Evolutionary conservation across 2,113 vertebrate species (phyloP).

Genomic region (Hippocampus guttulatus): DNA sequence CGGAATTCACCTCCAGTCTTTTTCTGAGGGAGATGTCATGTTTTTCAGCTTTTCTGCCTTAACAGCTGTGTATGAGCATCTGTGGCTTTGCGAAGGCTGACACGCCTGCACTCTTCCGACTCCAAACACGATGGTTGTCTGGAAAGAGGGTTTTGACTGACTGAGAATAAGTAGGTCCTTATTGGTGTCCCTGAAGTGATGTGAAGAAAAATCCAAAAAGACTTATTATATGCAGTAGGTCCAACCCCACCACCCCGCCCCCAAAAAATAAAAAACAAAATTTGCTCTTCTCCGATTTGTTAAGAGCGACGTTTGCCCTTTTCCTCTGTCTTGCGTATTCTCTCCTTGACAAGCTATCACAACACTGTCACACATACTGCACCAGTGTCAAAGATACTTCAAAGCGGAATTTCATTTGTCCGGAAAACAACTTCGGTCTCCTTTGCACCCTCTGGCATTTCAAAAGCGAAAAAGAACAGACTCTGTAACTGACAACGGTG

Average conservation of each 20-base stretch:
- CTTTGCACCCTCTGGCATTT: conserved; percentile 21
- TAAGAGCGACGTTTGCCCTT: conserved; percentile 21
- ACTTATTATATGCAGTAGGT: conserved; percentile 15
- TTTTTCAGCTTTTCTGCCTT: conserved; percentile 20
- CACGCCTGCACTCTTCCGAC: conserved; percentile 17
- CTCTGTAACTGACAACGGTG: not conserved
- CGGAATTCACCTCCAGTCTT: not conserved
- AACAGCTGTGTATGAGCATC: conserved; percentile 30
- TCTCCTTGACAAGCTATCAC: conserved; percentile 19
- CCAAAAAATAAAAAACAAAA: conserved; percentile 16
- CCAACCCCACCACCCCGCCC: conserved; percentile 17
- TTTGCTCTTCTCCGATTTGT: conserved; percentile 23
- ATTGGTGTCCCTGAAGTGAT: conserved; percentile 28
- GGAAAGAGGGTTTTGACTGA: conserved; percentile 27
- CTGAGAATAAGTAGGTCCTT: conserved; percentile 17
- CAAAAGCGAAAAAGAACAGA: conserved; percentile 14
- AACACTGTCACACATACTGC: conserved; percentile 28
- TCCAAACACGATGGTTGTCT: conserved; percentile 21
- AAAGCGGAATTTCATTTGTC: conserved; percentile 25
- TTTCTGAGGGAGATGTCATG: not conserved
- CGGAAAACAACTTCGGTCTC: conserved; percentile 11
- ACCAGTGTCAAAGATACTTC: conserved; percentile 24
- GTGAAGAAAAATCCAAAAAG: conserved; percentile 15
- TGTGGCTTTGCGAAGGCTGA: conserved; percentile 42
- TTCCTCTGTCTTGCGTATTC: conserved; percentile 21